Conservation (phyloP, 2,888 invertebrate species). For the Diarsia dahlii region DNA sequence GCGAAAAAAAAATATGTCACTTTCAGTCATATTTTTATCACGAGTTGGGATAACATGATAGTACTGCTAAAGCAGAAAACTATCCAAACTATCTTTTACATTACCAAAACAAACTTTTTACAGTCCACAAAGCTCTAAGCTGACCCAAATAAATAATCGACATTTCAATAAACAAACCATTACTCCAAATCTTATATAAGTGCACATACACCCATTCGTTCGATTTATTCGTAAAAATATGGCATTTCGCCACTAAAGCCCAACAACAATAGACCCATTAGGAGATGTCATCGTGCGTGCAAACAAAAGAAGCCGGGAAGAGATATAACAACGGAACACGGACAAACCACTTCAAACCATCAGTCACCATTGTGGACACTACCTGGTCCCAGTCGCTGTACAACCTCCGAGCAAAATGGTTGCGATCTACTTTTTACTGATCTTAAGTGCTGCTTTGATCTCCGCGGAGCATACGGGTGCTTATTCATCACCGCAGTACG, state of each 20-base stretch:
- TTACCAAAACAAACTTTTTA: neutral
- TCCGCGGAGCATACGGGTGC: conserved; percentile 87
- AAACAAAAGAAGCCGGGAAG: conserved; percentile 87
- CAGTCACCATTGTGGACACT: conserved; percentile 76
- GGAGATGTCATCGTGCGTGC: conserved; percentile 89
- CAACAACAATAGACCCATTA: conserved; percentile 87
- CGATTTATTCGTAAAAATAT: conserved; percentile 59
- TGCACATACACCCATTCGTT: conserved; percentile 50
- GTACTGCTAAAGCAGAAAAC: neutral
- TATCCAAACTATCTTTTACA: neutral
- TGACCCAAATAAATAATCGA: conserved; percentile 17
- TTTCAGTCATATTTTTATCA: neutral
- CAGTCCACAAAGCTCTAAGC: neutral
- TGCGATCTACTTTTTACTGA: conserved; percentile 73
- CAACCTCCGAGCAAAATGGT: conserved; percentile 78
- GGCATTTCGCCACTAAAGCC: conserved; percentile 76
- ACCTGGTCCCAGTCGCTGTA: conserved; percentile 76
- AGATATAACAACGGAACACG: conserved; percentile 86
- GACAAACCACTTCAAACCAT: conserved; percentile 76
- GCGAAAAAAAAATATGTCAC: neutral
- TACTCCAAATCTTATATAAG: conserved; percentile 50
- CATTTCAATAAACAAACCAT: conserved; percentile 34
- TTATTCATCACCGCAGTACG: conserved; percentile 89
- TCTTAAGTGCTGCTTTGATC: conserved; percentile 66
- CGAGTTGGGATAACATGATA: neutral